Conservation (phyloP, 2,113 vertebrate genomes). For the Rhinoderma darwinii region DNA sequence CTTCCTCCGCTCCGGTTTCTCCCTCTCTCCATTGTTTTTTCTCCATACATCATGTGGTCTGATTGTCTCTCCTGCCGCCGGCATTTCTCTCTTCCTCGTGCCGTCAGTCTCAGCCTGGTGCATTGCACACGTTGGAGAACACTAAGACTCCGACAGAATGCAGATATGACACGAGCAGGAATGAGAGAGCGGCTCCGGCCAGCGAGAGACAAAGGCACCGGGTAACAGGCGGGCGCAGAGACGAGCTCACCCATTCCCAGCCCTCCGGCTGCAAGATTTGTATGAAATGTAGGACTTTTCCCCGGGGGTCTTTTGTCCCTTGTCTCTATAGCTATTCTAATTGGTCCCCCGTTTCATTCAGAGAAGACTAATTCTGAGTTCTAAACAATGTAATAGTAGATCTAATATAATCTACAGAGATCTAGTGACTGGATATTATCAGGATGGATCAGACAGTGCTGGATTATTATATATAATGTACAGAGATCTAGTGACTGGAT, state of each 20-base stretch:
- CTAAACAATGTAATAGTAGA: too few species aligned
- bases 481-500: background rate
- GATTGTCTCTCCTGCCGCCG: background rate
- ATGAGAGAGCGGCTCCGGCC: background rate
- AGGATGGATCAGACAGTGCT: too few species aligned
- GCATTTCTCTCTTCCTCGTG: background rate
- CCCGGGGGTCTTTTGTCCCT: background rate
- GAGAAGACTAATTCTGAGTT: background rate
- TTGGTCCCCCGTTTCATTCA: background rate
- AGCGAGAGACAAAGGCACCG: background rate
- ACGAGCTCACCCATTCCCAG: background rate
- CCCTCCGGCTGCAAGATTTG: background rate
- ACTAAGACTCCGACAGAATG: slow-evolving; percentile 30
- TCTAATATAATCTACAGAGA: too few species aligned
- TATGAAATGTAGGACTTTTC: background rate
- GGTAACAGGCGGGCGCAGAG: too few species aligned
- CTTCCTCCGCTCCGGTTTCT: background rate
- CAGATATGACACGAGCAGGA: background rate
- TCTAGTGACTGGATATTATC: too few species aligned
- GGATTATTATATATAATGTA: background rate
- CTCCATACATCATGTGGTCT: background rate
- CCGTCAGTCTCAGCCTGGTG: slow-evolving; percentile 6
- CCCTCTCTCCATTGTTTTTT: background rate
- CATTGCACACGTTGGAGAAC: slow-evolving; percentile 12
- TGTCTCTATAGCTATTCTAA: background rate